Percentiles rank a stretch among this genome's conserved stretches.
Evolutionary conservation across 1,140 invertebrate genomes (phyloP).

Genomic region (Linepithema humile): DNA sequence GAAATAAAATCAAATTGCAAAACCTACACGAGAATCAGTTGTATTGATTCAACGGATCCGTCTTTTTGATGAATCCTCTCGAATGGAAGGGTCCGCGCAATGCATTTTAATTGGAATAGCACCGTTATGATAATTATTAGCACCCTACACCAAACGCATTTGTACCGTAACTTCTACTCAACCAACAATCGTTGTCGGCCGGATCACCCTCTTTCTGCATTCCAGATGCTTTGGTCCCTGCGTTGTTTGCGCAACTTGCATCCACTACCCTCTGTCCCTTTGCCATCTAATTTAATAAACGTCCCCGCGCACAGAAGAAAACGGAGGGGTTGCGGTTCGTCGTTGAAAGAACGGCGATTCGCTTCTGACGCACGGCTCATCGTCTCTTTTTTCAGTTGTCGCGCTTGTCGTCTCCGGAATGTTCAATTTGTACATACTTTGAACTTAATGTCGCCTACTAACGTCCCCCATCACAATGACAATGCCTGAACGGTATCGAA

Average conservation of each 20-base stretch:
- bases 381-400: slow-evolving; percentile 6
- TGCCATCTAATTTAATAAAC: slow-evolving; percentile 70
- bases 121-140: slow-evolving; percentile 41
- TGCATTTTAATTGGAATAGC: slow-evolving; percentile 41
- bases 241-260: slow-evolving; percentile 37
- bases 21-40: not conserved
- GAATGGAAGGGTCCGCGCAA: not conserved
- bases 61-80: not conserved
- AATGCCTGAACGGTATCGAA: slow-evolving; percentile 39
- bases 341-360: slow-evolving; percentile 12
- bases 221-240: slow-evolving; percentile 47
- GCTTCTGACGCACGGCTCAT: not conserved
- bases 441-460: slow-evolving; percentile 53
- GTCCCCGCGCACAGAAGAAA: slow-evolving; percentile 38
- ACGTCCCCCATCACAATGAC: slow-evolving; percentile 17
- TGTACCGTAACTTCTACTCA: slow-evolving; percentile 38
- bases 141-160: slow-evolving; percentile 26
- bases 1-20: too few species aligned
- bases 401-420: slow-evolving; percentile 45
- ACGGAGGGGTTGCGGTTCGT: slow-evolving; percentile 49
- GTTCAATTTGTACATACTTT: slow-evolving; percentile 65
- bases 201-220: slow-evolving; percentile 56
- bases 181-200: not conserved
- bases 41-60: not conserved
- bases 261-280: slow-evolving; percentile 48